These are phyloP conservation scores for Pogonocherus hispidulus DNA, from an alignment of 2,888 invertebrate genomes.

Conservation along the genomic window DNA sequence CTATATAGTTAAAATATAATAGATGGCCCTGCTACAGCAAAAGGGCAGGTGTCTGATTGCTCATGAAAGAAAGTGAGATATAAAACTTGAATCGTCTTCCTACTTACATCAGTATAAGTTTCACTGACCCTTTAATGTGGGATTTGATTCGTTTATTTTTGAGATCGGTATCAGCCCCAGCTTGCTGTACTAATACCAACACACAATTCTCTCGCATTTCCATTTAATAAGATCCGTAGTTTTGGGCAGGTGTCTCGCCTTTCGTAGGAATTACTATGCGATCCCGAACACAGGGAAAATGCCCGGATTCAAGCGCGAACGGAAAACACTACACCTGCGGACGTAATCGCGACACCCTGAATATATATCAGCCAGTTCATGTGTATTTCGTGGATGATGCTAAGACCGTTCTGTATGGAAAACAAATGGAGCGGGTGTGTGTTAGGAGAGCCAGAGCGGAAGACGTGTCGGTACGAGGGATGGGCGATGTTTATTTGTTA, in stretches of 20 bases:
- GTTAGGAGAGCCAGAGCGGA: neutral
- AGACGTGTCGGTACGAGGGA: no score
- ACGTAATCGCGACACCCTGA: constrained; percentile 45
- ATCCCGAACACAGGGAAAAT: constrained; percentile 33
- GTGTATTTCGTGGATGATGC: constrained; percentile 23
- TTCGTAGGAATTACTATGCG: constrained; percentile 40
- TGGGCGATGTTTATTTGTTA: no score
- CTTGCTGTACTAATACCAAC: constrained; percentile 21
- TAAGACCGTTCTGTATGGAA: constrained; percentile 11
- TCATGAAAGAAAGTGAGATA: neutral
- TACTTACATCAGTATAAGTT: no score
- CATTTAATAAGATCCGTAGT: constrained; percentile 40
- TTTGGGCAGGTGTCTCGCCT: constrained; percentile 43
- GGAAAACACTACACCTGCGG: constrained; percentile 45
- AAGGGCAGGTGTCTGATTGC: neutral
- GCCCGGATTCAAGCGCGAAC: constrained; percentile 35
- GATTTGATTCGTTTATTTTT: constrained; percentile 1
- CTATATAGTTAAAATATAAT: no score
- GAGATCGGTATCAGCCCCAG: neutral
- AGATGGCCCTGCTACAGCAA: no score
- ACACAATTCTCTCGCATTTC: constrained; percentile 24
- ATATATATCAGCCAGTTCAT: constrained; percentile 24
- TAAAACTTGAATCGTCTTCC: no score
- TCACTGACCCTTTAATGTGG: neutral
- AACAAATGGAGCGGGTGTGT: constrained; percentile 24